Base-by-base conservation (phyloP, 2,888 invertebrate species). In the Octonoba sinensis region DNA sequence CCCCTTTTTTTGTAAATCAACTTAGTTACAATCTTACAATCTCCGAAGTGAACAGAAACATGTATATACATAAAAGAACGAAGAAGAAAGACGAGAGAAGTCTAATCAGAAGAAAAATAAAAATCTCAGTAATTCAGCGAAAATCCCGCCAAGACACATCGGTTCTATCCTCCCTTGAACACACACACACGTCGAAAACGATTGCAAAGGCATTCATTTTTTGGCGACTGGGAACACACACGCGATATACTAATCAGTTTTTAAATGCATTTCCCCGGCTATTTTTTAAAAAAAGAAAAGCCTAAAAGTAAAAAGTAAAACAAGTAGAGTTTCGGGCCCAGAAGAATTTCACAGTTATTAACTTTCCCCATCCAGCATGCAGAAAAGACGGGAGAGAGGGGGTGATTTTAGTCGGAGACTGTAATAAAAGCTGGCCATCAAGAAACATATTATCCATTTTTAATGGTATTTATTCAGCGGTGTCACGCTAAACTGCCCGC, bases 401-500 rank as follows among this genome's bases (percentile, higher is more conserved):
- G 47, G 44, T 57, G 70, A 71, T 71, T 71, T 47, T 18, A 51
- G 72, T 73, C 73, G 79, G 79, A 47, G 74, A 74, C 81, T 82
- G 81, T 82, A 82, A 82, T 82, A 82, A 82, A 75, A 82, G 62
- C 79, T 62, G 51, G 47, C 74, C 70, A 75, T 82, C 81, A 65
- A 75, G 81, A 70, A 82, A 82, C 75, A 75, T 82, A 74, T 82
- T 82, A 82, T 74, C 81, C 75, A 82, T 82, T 82, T 81, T 82
- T 82, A 82, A 82, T 82, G 70, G 70, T 82, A 82, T 82, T 82
- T 82, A 82, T 82, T 75, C 70, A 65, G 57, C 65, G 57, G 69
- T 82, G 81, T 75, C 81, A 82, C 81, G 81, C 81, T 82, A 82
- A 82, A 74, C 57, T 82, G 81, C 59, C 75, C 64, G 49, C 70